Base-by-base conservation (phyloP, 1,140 invertebrate species). In the Aphelinus atriplicis region DNA sequence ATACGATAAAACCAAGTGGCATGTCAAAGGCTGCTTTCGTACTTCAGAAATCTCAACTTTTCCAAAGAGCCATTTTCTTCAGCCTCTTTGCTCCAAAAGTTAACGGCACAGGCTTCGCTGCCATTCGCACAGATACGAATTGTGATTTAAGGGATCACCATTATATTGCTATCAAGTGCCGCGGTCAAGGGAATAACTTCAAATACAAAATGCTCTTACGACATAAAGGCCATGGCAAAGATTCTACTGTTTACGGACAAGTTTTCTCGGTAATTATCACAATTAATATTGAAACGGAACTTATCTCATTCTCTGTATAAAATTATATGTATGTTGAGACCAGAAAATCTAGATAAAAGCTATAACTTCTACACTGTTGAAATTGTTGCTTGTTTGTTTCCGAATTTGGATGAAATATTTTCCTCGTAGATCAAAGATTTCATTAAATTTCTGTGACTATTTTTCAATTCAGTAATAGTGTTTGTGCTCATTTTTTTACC, bases 61-160 rank as follows among this genome's bases (percentile, higher is more conserved):
- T 89, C 62, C 90, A 91, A 83, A 84, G 91, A 73, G 92, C 90
- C 3, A 87, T 93, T 79, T 89, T 93, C 70, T 93, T 93, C 81
- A 89, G 90, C 7, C 79, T 93, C 9, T 85, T 93, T 5, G 92
- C 92, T 80, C 90, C 91, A 10, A 91, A 91, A 84, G 84, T 89
- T 3, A 92, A 92, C 72, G 91, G 91, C 5, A 90, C 91, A 45
- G 91, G 91, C 42, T 93, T 92, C 84, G 91, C 91, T 57, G 91
- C 91, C 46, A 86, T 91, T 60, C 80, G 88, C 51, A 89, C 87
- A 7, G 79, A 89, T 3, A 86, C 87, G 5, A 82, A 87, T 48
- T 86, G 88, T 26, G 83, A 93, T 83, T 78, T 93, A 0, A 85
- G 84, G 3, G 84, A 87, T 2, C 89, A 85, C 76, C 84, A 87